These are phyloP conservation scores for Drosophila niveifrons DNA, from an alignment of 2,888 invertebrate species.

Conservation along the genomic window DNA sequence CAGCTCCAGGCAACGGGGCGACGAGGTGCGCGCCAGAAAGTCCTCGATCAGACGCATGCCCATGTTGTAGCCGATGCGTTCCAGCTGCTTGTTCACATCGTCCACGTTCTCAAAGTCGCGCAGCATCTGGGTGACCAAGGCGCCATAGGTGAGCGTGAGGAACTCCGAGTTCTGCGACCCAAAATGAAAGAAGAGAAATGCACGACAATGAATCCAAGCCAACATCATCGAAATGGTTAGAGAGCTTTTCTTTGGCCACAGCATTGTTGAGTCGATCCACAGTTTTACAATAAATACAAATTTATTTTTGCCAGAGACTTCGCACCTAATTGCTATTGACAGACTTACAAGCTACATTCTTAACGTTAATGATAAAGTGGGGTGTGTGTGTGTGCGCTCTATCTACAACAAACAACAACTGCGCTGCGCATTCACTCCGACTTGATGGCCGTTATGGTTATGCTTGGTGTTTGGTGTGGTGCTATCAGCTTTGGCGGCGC, in stretches of 20 bases:
- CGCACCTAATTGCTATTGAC: conserved; percentile 41
- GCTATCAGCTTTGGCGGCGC: conserved; percentile 84
- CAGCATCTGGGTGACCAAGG: conserved; percentile 97
- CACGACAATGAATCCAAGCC: conserved; percentile 19
- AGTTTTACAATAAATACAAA: conserved; percentile 61
- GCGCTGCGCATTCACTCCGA: conserved; percentile 74
- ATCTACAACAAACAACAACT: conserved; percentile 59
- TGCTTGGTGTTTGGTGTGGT: conserved; percentile 84
- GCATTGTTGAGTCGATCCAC: conserved; percentile 1
- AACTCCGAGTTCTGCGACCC: conserved; percentile 94
- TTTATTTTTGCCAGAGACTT: conserved; percentile 55
- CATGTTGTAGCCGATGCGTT: conserved; percentile 98
- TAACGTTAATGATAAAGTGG: conserved; percentile 10
- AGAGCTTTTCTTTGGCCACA: no score
- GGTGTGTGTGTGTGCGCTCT: conserved; percentile 26
- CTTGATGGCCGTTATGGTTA: conserved; percentile 85
- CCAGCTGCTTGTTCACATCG: conserved; percentile 98
- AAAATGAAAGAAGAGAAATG: conserved; percentile 31
- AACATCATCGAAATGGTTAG: neutral
- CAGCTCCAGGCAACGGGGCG: conserved; percentile 96
- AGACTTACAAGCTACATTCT: conserved; percentile 28
- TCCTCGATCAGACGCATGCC: conserved; percentile 99
- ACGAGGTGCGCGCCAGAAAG: conserved; percentile 95
- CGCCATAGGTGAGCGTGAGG: conserved; percentile 98
- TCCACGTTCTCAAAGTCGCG: conserved; percentile 98